A percentile compares a stretch with the other conserved stretches of the same genome.
Evolutionary conservation across 2,888 invertebrate genomes (phyloP).

Genomic region (Polymixis lichenea): DNA sequence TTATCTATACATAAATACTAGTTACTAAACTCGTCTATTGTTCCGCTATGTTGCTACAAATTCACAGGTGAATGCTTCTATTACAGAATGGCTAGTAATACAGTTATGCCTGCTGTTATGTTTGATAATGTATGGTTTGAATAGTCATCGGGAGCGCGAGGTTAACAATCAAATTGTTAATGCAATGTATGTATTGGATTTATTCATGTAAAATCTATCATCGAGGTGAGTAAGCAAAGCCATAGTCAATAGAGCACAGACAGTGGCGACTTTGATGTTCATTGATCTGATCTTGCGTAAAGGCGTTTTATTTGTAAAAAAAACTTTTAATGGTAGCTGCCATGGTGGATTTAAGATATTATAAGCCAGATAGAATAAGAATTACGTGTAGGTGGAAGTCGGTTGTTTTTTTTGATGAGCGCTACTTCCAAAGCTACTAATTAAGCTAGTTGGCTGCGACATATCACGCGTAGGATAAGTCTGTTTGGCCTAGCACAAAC

Average conservation of each 20-base stretch:
- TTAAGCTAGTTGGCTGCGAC: too few species aligned
- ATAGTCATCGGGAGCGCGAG: not conserved
- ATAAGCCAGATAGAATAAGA: too few species aligned
- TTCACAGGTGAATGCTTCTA: slow-evolving; percentile 29
- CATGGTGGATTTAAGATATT: too few species aligned
- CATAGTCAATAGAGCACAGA: not conserved
- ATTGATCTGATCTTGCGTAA: too few species aligned
- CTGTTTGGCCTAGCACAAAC: too few species aligned
- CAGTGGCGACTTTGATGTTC: too few species aligned
- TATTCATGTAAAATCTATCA: not conserved
- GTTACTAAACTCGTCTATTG: slow-evolving; percentile 13
- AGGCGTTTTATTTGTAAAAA: too few species aligned
- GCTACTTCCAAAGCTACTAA: too few species aligned
- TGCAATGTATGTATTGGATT: not conserved
- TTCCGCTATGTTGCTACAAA: slow-evolving; percentile 7
- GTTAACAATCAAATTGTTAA: not conserved
- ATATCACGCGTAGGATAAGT: too few species aligned
- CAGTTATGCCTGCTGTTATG: not conserved
- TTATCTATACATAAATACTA: not conserved
- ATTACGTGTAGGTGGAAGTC: too few species aligned
- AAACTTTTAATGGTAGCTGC: too few species aligned
- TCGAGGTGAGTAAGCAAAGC: not conserved
- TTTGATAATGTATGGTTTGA: not conserved
- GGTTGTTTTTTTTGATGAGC: too few species aligned
- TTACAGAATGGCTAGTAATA: not conserved